Conservation (phyloP, 2,888 invertebrate species). For the Abrostola triplasia region DNA sequence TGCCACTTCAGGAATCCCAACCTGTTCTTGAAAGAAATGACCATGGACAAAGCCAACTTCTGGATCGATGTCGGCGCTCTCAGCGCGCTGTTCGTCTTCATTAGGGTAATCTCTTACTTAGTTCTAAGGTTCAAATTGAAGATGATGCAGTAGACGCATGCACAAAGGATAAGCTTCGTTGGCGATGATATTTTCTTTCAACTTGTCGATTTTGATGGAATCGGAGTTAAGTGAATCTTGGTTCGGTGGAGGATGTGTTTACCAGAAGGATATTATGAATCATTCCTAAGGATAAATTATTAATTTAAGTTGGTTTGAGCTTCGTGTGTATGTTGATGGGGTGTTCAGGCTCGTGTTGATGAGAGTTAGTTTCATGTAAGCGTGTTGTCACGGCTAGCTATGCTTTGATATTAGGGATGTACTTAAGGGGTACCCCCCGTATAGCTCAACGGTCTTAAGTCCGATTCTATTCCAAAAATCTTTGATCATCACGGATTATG, state of each 20-base stretch:
- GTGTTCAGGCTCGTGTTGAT: slow-evolving; percentile 37
- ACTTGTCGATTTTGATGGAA: slow-evolving; percentile 52
- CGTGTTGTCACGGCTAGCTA: slow-evolving; percentile 55
- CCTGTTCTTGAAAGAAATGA: slow-evolving; percentile 95
- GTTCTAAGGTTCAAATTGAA: slow-evolving; percentile 94
- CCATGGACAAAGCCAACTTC: slow-evolving; percentile 93
- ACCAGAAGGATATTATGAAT: slow-evolving; percentile 51
- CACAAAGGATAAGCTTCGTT: slow-evolving; percentile 65
- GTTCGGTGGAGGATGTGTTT: slow-evolving; percentile 31
- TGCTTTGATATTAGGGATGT: slow-evolving; percentile 55
- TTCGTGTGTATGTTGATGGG: slow-evolving; percentile 41
- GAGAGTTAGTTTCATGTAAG: slow-evolving; percentile 37
- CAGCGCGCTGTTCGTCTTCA: slow-evolving; percentile 92
- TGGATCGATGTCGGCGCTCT: slow-evolving; percentile 96
- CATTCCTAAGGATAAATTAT: slow-evolving; percentile 53
- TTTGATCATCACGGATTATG: slow-evolving; percentile 59
- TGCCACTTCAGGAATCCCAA: slow-evolving; percentile 95
- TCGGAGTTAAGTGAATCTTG: slow-evolving; percentile 50
- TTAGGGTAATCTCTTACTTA: slow-evolving; percentile 94
- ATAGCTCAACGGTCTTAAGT: slow-evolving; percentile 51
- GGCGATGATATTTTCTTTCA: slow-evolving; percentile 45
- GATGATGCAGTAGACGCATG: slow-evolving; percentile 83
- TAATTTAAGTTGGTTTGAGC: slow-evolving; percentile 45
- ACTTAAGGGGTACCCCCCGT: slow-evolving; percentile 45
- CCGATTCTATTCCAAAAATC: slow-evolving; percentile 56